These are phyloP conservation scores for Acanthisitta chloris DNA, from an alignment of 2,113 vertebrate species.

Conservation along the genomic window DNA sequence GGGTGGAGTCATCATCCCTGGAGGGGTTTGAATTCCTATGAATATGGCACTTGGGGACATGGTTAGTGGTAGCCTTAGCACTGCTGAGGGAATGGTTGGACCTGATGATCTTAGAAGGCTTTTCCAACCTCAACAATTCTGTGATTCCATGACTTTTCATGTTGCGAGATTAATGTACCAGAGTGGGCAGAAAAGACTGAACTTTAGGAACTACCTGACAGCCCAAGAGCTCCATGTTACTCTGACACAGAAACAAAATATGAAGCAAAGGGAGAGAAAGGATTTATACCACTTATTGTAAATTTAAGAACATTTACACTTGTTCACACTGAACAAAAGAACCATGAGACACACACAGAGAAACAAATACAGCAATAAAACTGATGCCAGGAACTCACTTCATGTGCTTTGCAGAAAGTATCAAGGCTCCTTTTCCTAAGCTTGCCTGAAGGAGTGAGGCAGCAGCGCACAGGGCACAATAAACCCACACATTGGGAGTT, in stretches of 20 bases:
- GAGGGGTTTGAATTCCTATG: neutral
- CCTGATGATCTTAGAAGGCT: neutral
- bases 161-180: neutral
- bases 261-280: neutral
- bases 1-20: neutral
- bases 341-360: rapidly evolving
- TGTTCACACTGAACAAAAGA: neutral
- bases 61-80: neutral
- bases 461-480: neutral
- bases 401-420: neutral
- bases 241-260: neutral
- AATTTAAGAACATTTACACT: neutral
- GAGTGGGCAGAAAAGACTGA: neutral
- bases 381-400: neutral
- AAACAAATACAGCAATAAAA: neutral
- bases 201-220: neutral
- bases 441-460: neutral
- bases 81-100: neutral
- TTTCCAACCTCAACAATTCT: neutral
- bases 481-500: neutral
- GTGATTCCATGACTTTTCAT: neutral
- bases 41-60: neutral
- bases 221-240: neutral
- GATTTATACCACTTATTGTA: neutral
- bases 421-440: neutral